Percentiles rank a stretch among this genome's conserved stretches.
phyloP scores from a whole-genome alignment of 2,113 vertebrate species.

The human (Homo sapiens) region DNA sequence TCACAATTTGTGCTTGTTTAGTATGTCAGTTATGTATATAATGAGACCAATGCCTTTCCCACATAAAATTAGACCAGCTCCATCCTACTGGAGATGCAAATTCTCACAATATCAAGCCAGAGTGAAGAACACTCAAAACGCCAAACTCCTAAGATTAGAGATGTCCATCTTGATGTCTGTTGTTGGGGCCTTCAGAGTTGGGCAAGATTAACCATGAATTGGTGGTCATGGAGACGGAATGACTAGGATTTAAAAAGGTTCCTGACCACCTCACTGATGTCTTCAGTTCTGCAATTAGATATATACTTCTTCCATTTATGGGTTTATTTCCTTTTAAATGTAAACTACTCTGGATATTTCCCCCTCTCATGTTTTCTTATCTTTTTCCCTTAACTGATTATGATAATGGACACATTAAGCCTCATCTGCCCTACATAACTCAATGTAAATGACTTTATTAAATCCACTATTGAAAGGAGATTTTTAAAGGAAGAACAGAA shows the following conservation, averaged over 20 bases:
- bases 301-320: not conserved
- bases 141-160: not conserved
- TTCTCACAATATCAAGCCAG: not conserved
- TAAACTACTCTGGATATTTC: not conserved
- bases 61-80: not conserved
- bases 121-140: not conserved
- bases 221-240: not conserved
- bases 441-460: conserved; percentile 31
- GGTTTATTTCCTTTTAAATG: conserved; percentile 8
- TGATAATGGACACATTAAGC: not conserved
- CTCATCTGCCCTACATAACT: not conserved
- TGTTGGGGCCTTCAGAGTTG: not conserved
- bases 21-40: not conserved
- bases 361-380: not conserved
- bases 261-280: not conserved
- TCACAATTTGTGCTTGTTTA: not conserved
- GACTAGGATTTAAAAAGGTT: not conserved
- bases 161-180: not conserved
- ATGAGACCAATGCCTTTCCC: not conserved
- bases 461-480: not conserved
- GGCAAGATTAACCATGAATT: not conserved
- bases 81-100: not conserved
- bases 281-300: not conserved
- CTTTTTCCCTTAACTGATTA: conserved; percentile 21
- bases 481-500: conserved; percentile 37